Evolutionary conservation across 2,888 invertebrate species (phyloP), one percentile per base, ranked within the genome.

Genomic region (Ctena decussata): DNA sequence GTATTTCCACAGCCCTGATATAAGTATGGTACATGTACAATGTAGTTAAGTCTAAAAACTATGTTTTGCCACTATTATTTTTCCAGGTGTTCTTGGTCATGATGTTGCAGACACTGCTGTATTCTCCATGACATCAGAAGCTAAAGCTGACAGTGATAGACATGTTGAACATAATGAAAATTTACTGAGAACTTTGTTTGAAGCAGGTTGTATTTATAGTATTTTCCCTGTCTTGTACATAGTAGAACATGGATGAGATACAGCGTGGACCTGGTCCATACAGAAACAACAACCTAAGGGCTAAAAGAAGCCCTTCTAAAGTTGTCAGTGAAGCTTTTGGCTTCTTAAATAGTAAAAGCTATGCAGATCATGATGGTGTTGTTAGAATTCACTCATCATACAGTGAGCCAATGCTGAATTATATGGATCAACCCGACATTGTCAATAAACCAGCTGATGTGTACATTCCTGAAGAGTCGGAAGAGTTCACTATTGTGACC

Each of bases 401-500:
- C 39, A 71, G 49, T 24, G 72, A 79, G 32, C 35, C 65, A 35
- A 65, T 18, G 18, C 65, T 65, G 5, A 35, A 32, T 35, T 30
- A 27, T 30, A 35, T 65, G 35, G 65, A 65, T 35, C 1, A 3
- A 12, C 6, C 65, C 8, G 35, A 35, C 1, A 6, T 41, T 11
- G 53, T 18, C 6, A 11, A 32, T 30, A 35, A 57, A 35, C 32
- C 32, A 24, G 27, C 21, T 1, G 60, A 57, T 65, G 65, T 65
- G 8, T 65, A 65, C 35, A 65, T 65, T 3, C 39, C 49, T 18
- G 49, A 72, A 60, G 37, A 71, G 1, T 72, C 30, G 24, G 65
- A 60, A 2, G 82, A 82, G 46, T 82, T 71, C 70, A 81, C 70
- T 35, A 83, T 87, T 30, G 60, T 80, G 27, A 79, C 87, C n/a